Evolutionary conservation across 2,888 invertebrate species (phyloP).

Genomic region (Oegoconia quadripuncta): DNA sequence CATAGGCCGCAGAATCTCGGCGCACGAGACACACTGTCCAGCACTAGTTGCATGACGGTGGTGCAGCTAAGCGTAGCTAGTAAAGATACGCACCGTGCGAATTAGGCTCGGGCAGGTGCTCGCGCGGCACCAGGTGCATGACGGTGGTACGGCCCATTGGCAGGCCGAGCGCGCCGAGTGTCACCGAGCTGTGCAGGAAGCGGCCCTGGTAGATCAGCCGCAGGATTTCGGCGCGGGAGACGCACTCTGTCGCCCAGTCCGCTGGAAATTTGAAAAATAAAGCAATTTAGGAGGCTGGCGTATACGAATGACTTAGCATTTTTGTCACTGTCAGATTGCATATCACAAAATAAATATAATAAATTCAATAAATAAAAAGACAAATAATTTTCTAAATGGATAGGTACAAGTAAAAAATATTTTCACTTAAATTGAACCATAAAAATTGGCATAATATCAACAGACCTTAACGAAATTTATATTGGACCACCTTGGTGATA

Average conservation of each 20-base stretch:
- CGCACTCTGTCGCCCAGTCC: slow-evolving; percentile 98
- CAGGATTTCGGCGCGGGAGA: slow-evolving; percentile 97
- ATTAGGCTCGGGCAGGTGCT: slow-evolving; percentile 99
- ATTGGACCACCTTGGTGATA: too few relatives aligned
- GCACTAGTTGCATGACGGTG: slow-evolving; percentile 13
- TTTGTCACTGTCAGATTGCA: too few relatives aligned
- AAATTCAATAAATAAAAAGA: too few relatives aligned
- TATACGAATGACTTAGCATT: too few relatives aligned
- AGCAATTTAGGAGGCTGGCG: too few relatives aligned
- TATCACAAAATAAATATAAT: too few relatives aligned
- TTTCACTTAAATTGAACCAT: too few relatives aligned
- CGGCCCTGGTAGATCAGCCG: slow-evolving; percentile 99
- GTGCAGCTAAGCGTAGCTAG: not conserved
- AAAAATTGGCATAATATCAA: too few relatives aligned
- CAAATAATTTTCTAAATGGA: too few relatives aligned
- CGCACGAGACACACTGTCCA: not conserved
- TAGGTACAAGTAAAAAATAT: too few relatives aligned
- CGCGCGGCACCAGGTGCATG: slow-evolving; percentile 99
- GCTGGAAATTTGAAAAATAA: too few relatives aligned
- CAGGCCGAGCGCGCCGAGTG: slow-evolving; percentile 97
- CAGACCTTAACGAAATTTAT: too few relatives aligned
- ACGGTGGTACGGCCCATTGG: slow-evolving; percentile 99
- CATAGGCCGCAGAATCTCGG: not conserved
- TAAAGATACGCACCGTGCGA: slow-evolving; percentile 85
- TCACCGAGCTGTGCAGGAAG: slow-evolving; percentile 99